Evolutionary conservation across 2,113 vertebrate genomes (phyloP).

Genomic region (Macquaria ambigua): DNA sequence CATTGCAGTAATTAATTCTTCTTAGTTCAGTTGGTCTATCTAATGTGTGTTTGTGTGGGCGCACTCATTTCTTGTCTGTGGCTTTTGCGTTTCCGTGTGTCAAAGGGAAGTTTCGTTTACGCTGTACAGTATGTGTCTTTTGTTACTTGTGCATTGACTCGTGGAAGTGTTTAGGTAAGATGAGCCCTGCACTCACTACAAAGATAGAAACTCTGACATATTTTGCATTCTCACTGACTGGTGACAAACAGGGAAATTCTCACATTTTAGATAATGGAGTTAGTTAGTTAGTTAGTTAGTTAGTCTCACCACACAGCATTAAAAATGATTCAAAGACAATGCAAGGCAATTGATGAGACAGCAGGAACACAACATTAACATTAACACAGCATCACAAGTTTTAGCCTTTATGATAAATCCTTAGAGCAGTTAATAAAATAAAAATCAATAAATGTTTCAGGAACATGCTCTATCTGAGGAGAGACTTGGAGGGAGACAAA

Average conservation of each 20-base stretch:
- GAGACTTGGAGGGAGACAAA: neutral
- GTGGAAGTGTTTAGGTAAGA: neutral
- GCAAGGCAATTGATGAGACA: neutral
- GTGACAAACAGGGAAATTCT: neutral
- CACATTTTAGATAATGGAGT: neutral
- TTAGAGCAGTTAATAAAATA: neutral
- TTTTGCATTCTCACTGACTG: neutral
- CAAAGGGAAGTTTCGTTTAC: neutral
- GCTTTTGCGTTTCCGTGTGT: conserved; percentile 3
- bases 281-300: neutral
- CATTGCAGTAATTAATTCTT: neutral
- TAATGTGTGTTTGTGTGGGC: neutral
- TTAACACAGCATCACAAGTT: no score
- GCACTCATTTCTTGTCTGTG: neutral
- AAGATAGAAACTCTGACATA: neutral
- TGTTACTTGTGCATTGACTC: neutral
- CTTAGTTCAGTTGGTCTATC: neutral
- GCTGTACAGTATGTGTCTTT: neutral
- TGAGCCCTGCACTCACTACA: neutral
- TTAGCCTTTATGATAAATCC: neutral
- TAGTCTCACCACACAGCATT: neutral
- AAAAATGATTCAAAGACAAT: no score
- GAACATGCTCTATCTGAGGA: neutral
- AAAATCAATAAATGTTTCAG: neutral
- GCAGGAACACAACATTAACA: neutral